A percentile compares a stretch with the other conserved stretches of the same genome.
phyloP scores from a whole-genome alignment of 2,888 invertebrate species.

The Tachina lurida region DNA sequence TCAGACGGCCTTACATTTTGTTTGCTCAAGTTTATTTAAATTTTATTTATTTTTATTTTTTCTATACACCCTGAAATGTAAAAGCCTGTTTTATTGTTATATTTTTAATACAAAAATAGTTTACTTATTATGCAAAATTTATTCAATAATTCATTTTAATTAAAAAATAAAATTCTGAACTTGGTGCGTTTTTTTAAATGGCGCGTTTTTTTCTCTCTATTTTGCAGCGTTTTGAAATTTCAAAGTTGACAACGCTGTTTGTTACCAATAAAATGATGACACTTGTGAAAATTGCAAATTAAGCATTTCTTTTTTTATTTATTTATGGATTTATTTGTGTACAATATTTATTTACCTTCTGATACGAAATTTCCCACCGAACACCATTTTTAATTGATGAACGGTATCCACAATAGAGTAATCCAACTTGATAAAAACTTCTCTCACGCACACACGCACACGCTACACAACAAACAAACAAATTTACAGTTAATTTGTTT shows the following conservation, averaged over 20 bases:
- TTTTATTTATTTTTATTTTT: no score
- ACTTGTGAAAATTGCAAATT: conserved; percentile 21
- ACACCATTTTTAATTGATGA: conserved; percentile 82
- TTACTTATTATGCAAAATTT: no score
- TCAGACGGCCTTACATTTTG: no score
- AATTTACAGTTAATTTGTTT: conserved; percentile 2
- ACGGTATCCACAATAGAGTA: conserved; percentile 79
- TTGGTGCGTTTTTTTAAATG: no score
- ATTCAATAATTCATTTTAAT: no score
- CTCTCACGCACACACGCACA: conserved; percentile 9
- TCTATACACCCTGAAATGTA: no score
- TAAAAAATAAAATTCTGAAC: no score
- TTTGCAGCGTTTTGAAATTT: no score
- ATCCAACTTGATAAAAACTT: conserved; percentile 75
- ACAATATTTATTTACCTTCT: conserved; percentile 80
- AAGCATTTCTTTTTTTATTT: conserved; percentile 24
- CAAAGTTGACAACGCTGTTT: background rate
- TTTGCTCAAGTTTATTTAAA: no score
- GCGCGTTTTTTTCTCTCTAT: no score
- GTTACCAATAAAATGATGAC: conserved; percentile 19
- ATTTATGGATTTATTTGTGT: conserved; percentile 12
- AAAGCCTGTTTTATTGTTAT: no score
- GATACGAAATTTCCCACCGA: conserved; percentile 83
- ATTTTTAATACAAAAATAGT: no score
- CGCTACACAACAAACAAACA: background rate